Conservation (phyloP, 2,888 invertebrate genomes). For the Noctua fimbriata region DNA sequence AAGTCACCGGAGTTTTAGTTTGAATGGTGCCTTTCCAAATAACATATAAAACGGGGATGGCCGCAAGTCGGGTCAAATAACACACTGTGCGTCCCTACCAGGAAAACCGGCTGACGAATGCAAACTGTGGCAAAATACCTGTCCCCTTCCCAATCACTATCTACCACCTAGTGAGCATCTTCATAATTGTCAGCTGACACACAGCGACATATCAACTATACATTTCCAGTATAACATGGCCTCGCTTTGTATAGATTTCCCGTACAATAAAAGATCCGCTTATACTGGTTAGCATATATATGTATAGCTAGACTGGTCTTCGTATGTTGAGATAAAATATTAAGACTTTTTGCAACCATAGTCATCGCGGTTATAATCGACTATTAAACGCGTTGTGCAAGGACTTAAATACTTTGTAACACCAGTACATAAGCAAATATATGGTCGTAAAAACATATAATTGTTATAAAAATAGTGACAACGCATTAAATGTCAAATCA, state of each 20-base stretch:
- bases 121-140: too few species aligned
- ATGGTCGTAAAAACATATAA: slow-evolving; percentile 58
- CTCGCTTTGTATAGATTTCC: neutral
- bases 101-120: too few species aligned
- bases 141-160: too few species aligned
- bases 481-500: slow-evolving; percentile 66
- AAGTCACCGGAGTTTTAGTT: too few species aligned
- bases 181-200: neutral
- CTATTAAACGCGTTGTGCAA: slow-evolving; percentile 50
- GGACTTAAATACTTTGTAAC: slow-evolving; percentile 59
- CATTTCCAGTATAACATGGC: neutral
- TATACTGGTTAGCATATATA: neutral
- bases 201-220: neutral
- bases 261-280: neutral
- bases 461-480: slow-evolving; percentile 66
- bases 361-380: slow-evolving; percentile 42
- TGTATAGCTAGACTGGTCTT: neutral
- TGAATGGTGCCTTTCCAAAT: too few species aligned
- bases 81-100: too few species aligned
- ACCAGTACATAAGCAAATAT: slow-evolving; percentile 46
- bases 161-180: too few species aligned
- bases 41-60: too few species aligned
- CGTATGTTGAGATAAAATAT: too few species aligned
- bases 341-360: slow-evolving; percentile 29
- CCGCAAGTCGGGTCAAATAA: too few species aligned